Evolutionary conservation across 2,888 invertebrate genomes (phyloP).

Genomic region (Ennomos fuscantarius): DNA sequence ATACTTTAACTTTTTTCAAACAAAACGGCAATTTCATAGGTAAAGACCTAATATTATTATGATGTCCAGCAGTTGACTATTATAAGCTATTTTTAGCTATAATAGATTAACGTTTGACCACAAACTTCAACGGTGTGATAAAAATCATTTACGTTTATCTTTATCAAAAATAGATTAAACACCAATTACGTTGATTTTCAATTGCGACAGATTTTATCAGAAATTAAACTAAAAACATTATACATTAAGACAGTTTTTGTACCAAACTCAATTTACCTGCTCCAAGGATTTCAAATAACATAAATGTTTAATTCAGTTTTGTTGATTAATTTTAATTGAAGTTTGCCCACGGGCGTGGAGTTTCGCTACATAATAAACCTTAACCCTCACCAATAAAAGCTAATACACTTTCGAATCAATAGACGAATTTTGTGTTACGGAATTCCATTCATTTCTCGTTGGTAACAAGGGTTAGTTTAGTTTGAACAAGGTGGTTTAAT

Average conservation of each 20-base stretch:
- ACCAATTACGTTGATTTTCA: background rate
- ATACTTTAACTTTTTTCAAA: no score
- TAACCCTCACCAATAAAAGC: constrained; percentile 5
- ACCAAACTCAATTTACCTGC: constrained; percentile 30
- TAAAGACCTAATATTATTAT: no score
- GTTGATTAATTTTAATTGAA: constrained; percentile 34
- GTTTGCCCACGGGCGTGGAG: constrained; percentile 20
- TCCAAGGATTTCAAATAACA: constrained; percentile 30
- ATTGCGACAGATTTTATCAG: background rate
- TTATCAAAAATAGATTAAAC: background rate
- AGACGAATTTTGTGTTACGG: constrained; percentile 5
- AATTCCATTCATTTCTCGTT: constrained; percentile 6
- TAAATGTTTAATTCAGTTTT: constrained; percentile 33
- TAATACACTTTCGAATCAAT: constrained; percentile 16
- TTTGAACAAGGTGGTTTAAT: constrained; percentile 5
- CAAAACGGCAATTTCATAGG: no score
- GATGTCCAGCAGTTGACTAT: no score
- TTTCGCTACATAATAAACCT: constrained; percentile 9
- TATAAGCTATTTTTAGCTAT: no score
- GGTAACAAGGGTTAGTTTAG: constrained; percentile 12
- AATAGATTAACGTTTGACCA: no score
- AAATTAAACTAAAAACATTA: constrained; percentile 2
- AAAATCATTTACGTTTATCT: no score
- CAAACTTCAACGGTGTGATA: no score
- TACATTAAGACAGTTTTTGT: constrained; percentile 15